Evolutionary conservation across 64 coral and sea anemone species (phyloP).

Genomic region (Montipora efflorescens): DNA sequence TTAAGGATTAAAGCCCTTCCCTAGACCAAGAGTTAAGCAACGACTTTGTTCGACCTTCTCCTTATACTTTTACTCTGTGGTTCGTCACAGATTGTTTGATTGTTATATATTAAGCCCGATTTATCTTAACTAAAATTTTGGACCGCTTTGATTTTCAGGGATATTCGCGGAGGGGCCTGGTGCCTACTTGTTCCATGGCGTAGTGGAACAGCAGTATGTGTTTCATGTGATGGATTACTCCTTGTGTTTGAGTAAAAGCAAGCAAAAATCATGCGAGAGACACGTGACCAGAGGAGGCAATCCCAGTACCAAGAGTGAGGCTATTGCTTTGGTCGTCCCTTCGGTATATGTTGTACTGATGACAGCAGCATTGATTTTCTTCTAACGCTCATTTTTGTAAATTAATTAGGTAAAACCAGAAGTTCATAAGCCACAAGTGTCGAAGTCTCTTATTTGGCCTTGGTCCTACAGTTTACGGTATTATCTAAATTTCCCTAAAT

Average conservation of each 20-base stretch:
- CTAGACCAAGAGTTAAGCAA: no score
- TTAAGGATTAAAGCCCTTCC: no score
- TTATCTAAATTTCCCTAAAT: no score
- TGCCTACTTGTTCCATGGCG: conserved; percentile 89
- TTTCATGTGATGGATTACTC: conserved; percentile 99
- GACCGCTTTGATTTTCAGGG: conserved; percentile 47
- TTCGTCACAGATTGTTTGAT: no score
- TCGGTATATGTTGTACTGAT: background rate
- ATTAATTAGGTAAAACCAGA: background rate
- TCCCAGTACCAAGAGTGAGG: background rate
- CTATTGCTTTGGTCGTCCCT: background rate
- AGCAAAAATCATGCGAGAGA: conserved; percentile 85
- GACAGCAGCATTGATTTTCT: background rate
- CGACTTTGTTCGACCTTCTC: no score
- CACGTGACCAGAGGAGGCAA: conserved; percentile 75
- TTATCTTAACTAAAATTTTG: background rate
- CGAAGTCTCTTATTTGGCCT: no score
- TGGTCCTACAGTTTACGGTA: no score
- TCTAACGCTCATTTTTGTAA: background rate
- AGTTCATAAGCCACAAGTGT: no score
- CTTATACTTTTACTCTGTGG: no score
- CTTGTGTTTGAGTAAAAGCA: conserved; percentile 81
- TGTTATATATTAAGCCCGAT: background rate
- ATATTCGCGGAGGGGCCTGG: conserved; percentile 89
- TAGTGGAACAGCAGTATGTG: conserved; percentile 90